phyloP scores from a whole-genome alignment of 2,113 vertebrate genomes.

The Enhydra lutris region DNA sequence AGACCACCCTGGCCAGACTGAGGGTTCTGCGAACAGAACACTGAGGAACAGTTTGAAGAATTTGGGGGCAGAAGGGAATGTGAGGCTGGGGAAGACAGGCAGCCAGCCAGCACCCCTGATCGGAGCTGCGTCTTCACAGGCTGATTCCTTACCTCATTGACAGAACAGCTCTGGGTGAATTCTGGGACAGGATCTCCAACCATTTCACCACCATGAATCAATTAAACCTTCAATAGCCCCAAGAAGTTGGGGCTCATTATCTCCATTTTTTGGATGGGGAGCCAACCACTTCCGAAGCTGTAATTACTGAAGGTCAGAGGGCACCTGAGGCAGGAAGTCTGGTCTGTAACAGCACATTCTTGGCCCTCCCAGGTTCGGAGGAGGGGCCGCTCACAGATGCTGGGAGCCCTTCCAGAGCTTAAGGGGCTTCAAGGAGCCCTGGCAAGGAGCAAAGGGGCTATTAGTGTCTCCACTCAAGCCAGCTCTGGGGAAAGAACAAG shows the following conservation, averaged over 20 bases:
- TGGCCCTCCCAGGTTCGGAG: neutral
- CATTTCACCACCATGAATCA: constrained; percentile 63
- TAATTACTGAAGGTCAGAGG: constrained; percentile 72
- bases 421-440: neutral
- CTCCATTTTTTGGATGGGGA: constrained; percentile 69
- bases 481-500: neutral
- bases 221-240: constrained; percentile 64
- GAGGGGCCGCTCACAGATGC: neutral
- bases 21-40: neutral
- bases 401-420: neutral
- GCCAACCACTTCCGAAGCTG: constrained; percentile 57
- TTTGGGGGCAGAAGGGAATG: neutral
- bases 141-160: neutral
- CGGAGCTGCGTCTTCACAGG: neutral
- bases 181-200: constrained; percentile 28
- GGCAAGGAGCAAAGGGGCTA: neutral
- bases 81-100: neutral
- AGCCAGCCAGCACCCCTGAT: neutral
- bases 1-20: neutral
- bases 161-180: neutral
- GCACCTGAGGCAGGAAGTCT: constrained; percentile 69
- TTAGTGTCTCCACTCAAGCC: neutral
- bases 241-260: constrained; percentile 70
- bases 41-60: neutral
- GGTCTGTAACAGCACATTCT: constrained; percentile 55